Base-by-base conservation (phyloP, 2,113 vertebrate species). In the Orcinus orca region DNA sequence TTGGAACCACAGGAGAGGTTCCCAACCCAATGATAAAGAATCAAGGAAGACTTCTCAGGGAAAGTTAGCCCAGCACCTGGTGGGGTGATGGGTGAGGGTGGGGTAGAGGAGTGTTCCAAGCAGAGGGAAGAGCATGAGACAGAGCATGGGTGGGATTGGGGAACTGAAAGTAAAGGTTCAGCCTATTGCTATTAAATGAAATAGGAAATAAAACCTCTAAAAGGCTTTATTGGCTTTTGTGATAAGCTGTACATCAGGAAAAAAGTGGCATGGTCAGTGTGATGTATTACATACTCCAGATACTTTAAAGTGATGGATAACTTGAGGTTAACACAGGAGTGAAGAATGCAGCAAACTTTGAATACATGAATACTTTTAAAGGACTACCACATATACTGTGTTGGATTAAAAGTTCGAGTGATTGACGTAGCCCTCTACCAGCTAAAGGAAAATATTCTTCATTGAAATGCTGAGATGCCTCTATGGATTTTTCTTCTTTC, bases 401-500 rank as follows among this genome's bases (percentile, higher is more conserved):
- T 33, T 58, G 41, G 14, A 25, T 67, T 86, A 68, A 26, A 38
- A 86, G 20, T 23, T 79, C 9, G 3, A 81, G 38, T 90, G n/a
- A 82, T 3, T 62, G 55, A 41, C 62, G 80, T 29, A n/a, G 14
- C 21, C 26, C 26, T 94, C 29, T 60, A 47, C n/a, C 38, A 88
- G 29, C 67, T 79, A 73, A 91, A 80, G 20, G 85, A 76, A 92
- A 96, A 58, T 33, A 76, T 58, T 74, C 36, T 88, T 96, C 74
- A 68, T 26, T 81, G 50, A 21, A 95, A 95, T 79, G 10, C 68
- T 79, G 8, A 90, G 86, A 44, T 47, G 31, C 4, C 68, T 93
- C 67, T 82, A 21, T 86, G 50, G 14, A 87, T 79, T 89, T 97
- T 92, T 76, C 84, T 92, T 84, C 55, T 86, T 88, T 82, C 31